Percentiles rank a stretch among this genome's conserved stretches.
Evolutionary conservation across 2,113 vertebrate species (phyloP).

Genomic region (Cebidichthys violaceus): DNA sequence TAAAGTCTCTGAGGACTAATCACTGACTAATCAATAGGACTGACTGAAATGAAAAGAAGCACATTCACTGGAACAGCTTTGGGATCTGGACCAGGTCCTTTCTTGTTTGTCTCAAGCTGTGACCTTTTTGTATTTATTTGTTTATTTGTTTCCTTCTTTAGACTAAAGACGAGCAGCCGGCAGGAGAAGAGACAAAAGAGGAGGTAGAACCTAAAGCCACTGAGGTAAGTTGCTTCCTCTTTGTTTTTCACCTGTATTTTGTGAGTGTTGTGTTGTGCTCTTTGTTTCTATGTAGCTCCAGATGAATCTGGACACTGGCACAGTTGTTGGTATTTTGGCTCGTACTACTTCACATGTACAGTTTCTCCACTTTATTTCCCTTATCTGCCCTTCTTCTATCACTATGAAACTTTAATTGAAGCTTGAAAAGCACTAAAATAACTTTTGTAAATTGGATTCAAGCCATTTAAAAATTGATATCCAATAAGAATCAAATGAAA

Average conservation of each 20-base stretch:
- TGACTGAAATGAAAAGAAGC: conserved; percentile 10
- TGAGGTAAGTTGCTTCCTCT: conserved; percentile 61
- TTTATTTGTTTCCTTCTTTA: conserved; percentile 30
- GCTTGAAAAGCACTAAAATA: neutral
- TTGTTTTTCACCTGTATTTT: neutral
- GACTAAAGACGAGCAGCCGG: conserved; percentile 55
- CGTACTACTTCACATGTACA: neutral
- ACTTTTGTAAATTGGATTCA: neutral
- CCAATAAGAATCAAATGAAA: neutral
- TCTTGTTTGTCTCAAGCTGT: neutral
- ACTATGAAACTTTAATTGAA: neutral
- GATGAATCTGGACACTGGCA: neutral
- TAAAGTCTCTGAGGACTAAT: conserved; percentile 13
- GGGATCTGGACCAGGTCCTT: neutral
- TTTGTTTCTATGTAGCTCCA: conserved; percentile 2
- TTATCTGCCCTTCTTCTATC: neutral
- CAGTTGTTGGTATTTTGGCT: neutral
- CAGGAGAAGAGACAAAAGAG: conserved; percentile 38
- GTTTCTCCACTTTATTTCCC: neutral
- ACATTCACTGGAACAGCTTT: neutral
- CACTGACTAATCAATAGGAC: neutral
- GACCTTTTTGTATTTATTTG: neutral
- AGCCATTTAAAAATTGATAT: neutral
- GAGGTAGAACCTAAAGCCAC: conserved; percentile 52
- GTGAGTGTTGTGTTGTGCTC: neutral